Evolutionary conservation across 2,797 vertebrate genomes (phyloP).

Genomic region (Enteromius paludinosus): DNA sequence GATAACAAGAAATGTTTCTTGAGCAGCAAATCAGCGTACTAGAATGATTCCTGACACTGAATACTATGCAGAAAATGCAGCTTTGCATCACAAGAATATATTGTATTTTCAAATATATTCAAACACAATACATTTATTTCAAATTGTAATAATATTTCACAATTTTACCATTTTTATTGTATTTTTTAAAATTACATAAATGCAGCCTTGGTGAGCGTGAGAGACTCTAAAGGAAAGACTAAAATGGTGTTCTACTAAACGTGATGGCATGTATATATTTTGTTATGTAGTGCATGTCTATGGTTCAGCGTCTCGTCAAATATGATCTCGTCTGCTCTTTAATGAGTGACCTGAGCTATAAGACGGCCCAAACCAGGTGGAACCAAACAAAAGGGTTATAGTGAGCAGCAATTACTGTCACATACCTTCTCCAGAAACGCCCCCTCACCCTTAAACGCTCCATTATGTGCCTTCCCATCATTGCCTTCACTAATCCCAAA

Average conservation of each 20-base stretch:
- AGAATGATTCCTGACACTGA: too few species aligned
- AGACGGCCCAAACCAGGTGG: slow-evolving; percentile 74
- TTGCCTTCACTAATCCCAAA: slow-evolving; percentile 28
- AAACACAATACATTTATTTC: background rate
- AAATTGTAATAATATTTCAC: background rate
- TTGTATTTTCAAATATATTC: background rate
- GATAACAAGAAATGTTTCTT: too few species aligned
- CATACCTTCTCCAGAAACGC: slow-evolving; percentile 55
- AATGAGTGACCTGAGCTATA: slow-evolving; percentile 71
- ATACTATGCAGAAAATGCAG: background rate
- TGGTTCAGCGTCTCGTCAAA: slow-evolving; percentile 27
- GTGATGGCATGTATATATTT: background rate
- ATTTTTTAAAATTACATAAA: background rate
- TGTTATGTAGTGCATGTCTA: background rate
- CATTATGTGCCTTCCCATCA: slow-evolving; percentile 28
- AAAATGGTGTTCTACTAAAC: background rate
- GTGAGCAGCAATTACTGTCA: slow-evolving; percentile 70
- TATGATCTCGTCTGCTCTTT: slow-evolving; percentile 61
- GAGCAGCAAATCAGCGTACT: too few species aligned
- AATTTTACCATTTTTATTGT: background rate
- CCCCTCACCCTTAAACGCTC: slow-evolving; percentile 37
- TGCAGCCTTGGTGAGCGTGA: background rate
- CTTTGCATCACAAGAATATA: background rate
- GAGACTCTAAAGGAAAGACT: background rate
- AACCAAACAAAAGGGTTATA: slow-evolving; percentile 74